Conservation (phyloP, 2,888 invertebrate genomes). For the Osmoderma eremita region DNA sequence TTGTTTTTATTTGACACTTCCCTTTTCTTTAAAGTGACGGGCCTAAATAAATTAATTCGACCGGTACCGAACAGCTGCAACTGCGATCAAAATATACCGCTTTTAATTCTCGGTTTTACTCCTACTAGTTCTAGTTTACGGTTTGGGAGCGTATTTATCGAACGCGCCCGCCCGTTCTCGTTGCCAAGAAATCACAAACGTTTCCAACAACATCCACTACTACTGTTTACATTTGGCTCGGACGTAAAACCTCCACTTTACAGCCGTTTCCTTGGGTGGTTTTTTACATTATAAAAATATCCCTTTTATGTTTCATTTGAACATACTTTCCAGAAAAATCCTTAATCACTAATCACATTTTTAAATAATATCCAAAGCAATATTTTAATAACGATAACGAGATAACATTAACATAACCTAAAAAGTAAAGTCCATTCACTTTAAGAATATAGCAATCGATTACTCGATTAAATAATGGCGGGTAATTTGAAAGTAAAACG, state of each 20-base stretch:
- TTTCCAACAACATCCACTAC: slow-evolving; percentile 28
- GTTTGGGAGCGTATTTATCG: not conserved
- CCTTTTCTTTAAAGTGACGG: no score
- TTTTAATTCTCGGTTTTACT: slow-evolving; percentile 29
- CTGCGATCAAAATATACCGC: slow-evolving; percentile 40
- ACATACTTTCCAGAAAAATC: no score
- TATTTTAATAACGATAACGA: no score
- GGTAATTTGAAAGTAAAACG: no score
- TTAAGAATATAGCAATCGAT: no score
- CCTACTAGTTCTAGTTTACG: slow-evolving; percentile 37
- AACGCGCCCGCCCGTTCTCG: slow-evolving; percentile 4
- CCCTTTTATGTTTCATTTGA: slow-evolving; percentile 8
- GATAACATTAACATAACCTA: no score
- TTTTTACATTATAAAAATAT: not conserved
- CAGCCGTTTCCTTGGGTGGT: slow-evolving; percentile 1
- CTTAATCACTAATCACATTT: no score
- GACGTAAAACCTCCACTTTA: slow-evolving; percentile 17
- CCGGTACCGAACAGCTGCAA: slow-evolving; percentile 45
- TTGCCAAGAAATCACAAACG: slow-evolving; percentile 35
- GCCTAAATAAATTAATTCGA: slow-evolving; percentile 37
- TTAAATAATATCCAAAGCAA: no score
- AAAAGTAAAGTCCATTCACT: no score
- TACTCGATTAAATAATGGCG: no score
- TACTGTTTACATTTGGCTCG: slow-evolving; percentile 30
- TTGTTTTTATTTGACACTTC: no score